Conservation (phyloP, 1,140 invertebrate species). For the Spodoptera frugiperda region DNA sequence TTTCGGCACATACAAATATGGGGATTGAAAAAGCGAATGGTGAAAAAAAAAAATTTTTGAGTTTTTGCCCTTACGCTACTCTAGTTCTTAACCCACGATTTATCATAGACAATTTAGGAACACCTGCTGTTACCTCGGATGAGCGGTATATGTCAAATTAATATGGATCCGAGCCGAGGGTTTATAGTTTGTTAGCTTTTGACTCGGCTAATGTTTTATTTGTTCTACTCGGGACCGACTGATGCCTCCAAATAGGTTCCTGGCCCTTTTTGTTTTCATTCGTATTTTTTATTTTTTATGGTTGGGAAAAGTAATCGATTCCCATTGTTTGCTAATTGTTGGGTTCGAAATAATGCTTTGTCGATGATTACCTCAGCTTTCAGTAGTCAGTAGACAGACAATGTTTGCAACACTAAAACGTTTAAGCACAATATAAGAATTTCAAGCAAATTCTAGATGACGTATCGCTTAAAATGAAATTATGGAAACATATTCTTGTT, state of each 20-base stretch:
- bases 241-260: constrained; percentile 53
- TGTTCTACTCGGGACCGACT: constrained; percentile 58
- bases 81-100: no score
- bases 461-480: no score
- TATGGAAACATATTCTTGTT: no score
- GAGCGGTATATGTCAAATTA: constrained; percentile 71
- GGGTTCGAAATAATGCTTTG: background rate
- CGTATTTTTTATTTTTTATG: constrained; percentile 34
- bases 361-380: no score
- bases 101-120: constrained; percentile 79
- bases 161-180: constrained; percentile 45
- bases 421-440: no score
- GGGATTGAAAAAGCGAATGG: no score
- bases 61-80: no score
- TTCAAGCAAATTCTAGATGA: no score
- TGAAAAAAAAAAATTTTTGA: no score
- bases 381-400: no score
- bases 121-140: constrained; percentile 73
- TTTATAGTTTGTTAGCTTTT: constrained; percentile 60
- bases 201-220: constrained; percentile 69
- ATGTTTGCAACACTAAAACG: no score
- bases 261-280: constrained; percentile 15
- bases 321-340: constrained; percentile 35
- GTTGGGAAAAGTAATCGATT: constrained; percentile 30
- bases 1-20: no score